Conservation (phyloP, 2,797 vertebrate species). For the Xenentodon cancila region DNA sequence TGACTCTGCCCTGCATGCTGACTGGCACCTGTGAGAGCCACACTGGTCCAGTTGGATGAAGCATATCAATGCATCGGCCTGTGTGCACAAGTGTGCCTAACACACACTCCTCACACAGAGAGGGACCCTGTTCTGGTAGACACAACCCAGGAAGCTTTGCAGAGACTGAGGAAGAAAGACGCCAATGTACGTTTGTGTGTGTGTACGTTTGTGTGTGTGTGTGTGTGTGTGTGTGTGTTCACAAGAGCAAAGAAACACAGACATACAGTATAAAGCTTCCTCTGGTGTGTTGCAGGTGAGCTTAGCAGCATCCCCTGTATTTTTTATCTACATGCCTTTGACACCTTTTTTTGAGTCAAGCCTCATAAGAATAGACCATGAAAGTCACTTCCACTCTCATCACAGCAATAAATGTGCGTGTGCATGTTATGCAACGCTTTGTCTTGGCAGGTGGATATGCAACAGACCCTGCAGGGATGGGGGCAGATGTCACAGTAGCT, state of each 20-base stretch:
- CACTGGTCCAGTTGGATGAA: conserved; percentile 53
- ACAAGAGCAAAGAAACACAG: conserved; percentile 35
- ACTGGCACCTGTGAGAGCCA: conserved; percentile 75
- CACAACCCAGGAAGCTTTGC: conserved; percentile 71
- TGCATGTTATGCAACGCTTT: conserved; percentile 35
- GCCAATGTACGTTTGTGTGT: conserved; percentile 56
- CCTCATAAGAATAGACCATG: background rate
- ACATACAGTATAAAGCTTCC: conserved; percentile 26
- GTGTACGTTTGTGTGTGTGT: conserved; percentile 30
- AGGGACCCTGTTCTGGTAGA: conserved; percentile 69
- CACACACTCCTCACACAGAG: conserved; percentile 67
- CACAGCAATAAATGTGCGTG: conserved; percentile 1
- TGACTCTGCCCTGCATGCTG: conserved; percentile 70
- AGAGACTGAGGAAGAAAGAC: conserved; percentile 68
- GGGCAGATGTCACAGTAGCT: conserved; percentile 51
- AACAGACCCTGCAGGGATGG: conserved; percentile 46
- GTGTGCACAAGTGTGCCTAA: conserved; percentile 50
- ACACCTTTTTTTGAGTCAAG: background rate
- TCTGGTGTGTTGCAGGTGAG: conserved; percentile 53
- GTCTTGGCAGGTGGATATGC: conserved; percentile 55
- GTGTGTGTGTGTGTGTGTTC: conserved; percentile 19
- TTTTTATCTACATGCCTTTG: conserved; percentile 3
- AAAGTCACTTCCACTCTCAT: conserved; percentile 1
- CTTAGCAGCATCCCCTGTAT: too few relatives aligned
- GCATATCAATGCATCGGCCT: conserved; percentile 66